These are phyloP conservation scores for Macrophya annulata DNA, from an alignment of 2,888 invertebrate genomes.

Conservation along the genomic window DNA sequence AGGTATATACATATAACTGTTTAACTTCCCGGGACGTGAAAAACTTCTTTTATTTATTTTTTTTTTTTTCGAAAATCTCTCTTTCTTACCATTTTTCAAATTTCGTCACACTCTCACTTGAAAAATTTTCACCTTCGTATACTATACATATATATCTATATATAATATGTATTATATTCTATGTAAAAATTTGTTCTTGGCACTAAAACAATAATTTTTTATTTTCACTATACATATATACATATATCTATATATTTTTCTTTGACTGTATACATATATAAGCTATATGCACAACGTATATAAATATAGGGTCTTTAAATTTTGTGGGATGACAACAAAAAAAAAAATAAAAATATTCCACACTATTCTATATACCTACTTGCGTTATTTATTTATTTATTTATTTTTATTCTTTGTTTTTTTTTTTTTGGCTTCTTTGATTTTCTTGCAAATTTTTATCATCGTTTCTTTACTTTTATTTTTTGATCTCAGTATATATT, in stretches of 20 bases:
- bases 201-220: not conserved
- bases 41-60: no score
- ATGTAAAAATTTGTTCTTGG: not conserved
- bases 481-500: not conserved
- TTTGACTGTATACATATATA: not conserved
- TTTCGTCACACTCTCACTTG: conserved; percentile 67
- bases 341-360: not conserved
- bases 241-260: not conserved
- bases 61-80: conserved; percentile 69
- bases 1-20: not conserved
- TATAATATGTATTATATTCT: not conserved
- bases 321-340: not conserved
- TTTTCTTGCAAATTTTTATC: not conserved
- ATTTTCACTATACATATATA: not conserved
- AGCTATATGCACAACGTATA: not conserved
- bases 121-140: not conserved
- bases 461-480: not conserved
- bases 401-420: not conserved
- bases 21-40: not conserved
- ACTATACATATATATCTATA: not conserved
- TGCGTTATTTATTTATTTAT: not conserved
- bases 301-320: not conserved
- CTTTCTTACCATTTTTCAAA: conserved; percentile 70
- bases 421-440: not conserved
- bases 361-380: not conserved